Base-by-base conservation (phyloP, 2,113 vertebrate species). In the Chitala chitala region DNA sequence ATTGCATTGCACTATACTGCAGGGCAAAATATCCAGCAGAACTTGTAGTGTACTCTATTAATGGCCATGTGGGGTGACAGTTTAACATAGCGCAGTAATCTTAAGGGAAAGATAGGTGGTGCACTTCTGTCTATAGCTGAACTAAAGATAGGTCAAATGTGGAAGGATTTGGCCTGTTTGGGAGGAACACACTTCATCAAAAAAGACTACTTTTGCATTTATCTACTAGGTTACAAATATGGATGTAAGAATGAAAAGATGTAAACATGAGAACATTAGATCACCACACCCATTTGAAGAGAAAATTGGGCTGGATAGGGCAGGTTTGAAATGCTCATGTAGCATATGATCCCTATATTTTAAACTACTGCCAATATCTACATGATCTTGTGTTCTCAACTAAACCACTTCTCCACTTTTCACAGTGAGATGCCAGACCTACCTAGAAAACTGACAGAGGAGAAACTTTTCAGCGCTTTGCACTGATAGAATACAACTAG, bases 301-400 rank as follows among this genome's bases (percentile, higher is more conserved):
- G 59, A n/a, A 29, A 63, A 38, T 63, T 15, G 33, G 59, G 59
- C 59, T 63, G 31, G 33, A 20, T 33, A 29, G 38, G 59, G 33
- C 8, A 63, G 59, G 17, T 22, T 63, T n/a, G 59, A 63, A 63
- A 63, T 63, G 59, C 59, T 63, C n/a, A 20, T n/a, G n/a, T n/a
- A n/a, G n/a, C n/a, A n/a, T n/a, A n/a, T n/a, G n/a, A n/a, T n/a
- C n/a, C n/a, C n/a, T n/a, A n/a, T n/a, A n/a, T n/a, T n/a, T n/a
- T n/a, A n/a, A n/a, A n/a, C n/a, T n/a, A n/a, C n/a, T n/a, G n/a
- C n/a, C n/a, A n/a, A n/a, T n/a, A n/a, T n/a, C n/a, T n/a, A n/a
- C n/a, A n/a, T n/a, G n/a, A n/a, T n/a, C n/a, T n/a, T n/a, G n/a
- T n/a, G n/a, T n/a, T n/a, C n/a, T n/a, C n/a, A n/a, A n/a, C n/a